These are phyloP conservation scores for Ephydatia muelleri DNA, from an alignment of 37 sponge, comb jelly and placozoan genomes.

Conservation along the genomic window DNA sequence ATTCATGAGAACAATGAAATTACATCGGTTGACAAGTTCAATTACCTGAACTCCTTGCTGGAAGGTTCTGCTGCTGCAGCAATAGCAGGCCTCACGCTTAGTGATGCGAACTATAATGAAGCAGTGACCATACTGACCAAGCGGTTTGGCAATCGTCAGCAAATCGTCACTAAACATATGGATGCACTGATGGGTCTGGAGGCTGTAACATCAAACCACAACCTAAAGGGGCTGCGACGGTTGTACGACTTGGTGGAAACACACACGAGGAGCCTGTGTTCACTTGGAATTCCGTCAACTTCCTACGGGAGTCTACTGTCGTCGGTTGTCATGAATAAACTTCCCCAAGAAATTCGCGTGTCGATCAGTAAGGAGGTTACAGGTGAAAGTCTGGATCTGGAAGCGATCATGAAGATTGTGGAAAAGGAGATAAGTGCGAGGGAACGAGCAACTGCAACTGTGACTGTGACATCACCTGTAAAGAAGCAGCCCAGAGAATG, in stretches of 20 bases:
- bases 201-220: constrained; percentile 5
- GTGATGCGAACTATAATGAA: constrained; percentile 2
- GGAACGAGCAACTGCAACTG: not conserved
- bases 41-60: constrained; percentile 18
- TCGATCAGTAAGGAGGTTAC: not conserved
- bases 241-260: constrained; percentile 18
- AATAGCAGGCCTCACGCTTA: not conserved
- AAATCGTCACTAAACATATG: constrained; percentile 12
- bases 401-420: not conserved
- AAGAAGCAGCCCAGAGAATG: too few species aligned
- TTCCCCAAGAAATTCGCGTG: constrained; percentile 10
- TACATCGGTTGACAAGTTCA: constrained; percentile 20
- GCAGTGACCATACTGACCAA: constrained; percentile 5
- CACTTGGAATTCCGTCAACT: constrained; percentile 11
- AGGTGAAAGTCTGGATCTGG: constrained; percentile 6
- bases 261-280: not conserved
- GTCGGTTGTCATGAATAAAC: constrained; percentile 19
- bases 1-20: constrained; percentile 10
- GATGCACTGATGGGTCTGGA: constrained; percentile 7
- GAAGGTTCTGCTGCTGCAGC: constrained; percentile 21
- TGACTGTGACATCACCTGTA: not conserved
- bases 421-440: constrained; percentile 11
- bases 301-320: constrained; percentile 29
- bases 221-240: constrained; percentile 19
- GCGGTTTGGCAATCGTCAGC: constrained; percentile 18